Conservation (phyloP, 1,140 invertebrate species). For the Halesus radiatus region DNA sequence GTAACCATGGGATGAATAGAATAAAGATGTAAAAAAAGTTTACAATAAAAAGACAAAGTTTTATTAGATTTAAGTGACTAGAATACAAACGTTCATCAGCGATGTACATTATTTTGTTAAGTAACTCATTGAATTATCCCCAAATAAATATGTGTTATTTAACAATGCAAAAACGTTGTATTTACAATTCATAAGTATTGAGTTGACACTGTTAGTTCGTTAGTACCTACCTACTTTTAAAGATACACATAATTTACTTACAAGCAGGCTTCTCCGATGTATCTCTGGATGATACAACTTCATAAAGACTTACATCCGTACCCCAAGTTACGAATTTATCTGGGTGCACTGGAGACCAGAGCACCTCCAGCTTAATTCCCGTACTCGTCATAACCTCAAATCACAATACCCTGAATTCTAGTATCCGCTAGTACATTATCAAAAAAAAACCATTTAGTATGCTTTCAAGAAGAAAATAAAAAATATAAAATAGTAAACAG, state of each 20-base stretch:
- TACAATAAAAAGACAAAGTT: too few relatives aligned
- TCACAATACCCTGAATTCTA: not conserved
- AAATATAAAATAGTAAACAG: not conserved
- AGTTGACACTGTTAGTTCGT: too few relatives aligned
- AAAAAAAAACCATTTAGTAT: not conserved
- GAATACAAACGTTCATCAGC: too few relatives aligned
- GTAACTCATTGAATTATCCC: too few relatives aligned
- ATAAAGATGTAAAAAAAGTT: too few relatives aligned
- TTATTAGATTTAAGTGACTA: too few relatives aligned
- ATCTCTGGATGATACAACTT: constrained; percentile 76
- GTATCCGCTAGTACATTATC: not conserved
- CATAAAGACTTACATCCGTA: constrained; percentile 86
- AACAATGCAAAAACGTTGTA: too few relatives aligned
- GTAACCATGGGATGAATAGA: too few relatives aligned
- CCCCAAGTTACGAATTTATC: constrained; percentile 91
- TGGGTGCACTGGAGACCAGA: constrained; percentile 83
- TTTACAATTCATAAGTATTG: too few relatives aligned
- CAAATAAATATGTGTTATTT: too few relatives aligned
- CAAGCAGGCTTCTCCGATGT: constrained; percentile 71
- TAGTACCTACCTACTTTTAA: too few relatives aligned
- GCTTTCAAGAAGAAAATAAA: not conserved
- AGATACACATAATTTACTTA: constrained; percentile 59
- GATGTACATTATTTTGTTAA: too few relatives aligned
- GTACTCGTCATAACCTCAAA: constrained; percentile 50
- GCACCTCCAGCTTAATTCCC: constrained; percentile 73